Conservation (phyloP, 2,888 invertebrate genomes). For the Junonia oenone region DNA sequence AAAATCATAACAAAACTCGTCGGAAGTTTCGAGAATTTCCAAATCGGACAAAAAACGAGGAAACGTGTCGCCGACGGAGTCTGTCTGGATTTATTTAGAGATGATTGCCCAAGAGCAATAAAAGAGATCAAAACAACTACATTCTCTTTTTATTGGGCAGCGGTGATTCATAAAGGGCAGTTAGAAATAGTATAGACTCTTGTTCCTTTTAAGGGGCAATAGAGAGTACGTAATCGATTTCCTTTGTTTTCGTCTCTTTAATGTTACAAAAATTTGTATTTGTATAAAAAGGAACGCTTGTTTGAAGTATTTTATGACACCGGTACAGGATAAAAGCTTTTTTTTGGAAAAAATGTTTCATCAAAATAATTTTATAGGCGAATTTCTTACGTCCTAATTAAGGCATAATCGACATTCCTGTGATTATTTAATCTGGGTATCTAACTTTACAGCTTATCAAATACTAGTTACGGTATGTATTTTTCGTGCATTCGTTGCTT, state of each 20-base stretch:
- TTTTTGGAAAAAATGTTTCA: too few species aligned
- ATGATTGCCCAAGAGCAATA: conserved; percentile 33
- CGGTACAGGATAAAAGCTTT: not conserved
- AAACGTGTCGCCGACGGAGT: conserved; percentile 26
- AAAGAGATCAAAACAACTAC: conserved; percentile 33
- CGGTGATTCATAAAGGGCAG: conserved; percentile 29
- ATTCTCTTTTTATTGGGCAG: conserved; percentile 21
- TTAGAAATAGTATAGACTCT: conserved; percentile 19
- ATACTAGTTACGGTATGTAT: too few species aligned
- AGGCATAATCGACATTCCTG: too few species aligned
- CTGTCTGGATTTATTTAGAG: conserved; percentile 36
- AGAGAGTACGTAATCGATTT: conserved; percentile 1
- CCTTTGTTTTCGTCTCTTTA: conserved; percentile 1
- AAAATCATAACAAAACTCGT: not conserved
- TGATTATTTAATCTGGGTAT: too few species aligned
- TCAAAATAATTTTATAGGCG: too few species aligned
- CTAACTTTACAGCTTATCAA: too few species aligned
- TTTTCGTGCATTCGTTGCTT: too few species aligned
- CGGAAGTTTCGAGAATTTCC: conserved; percentile 21
- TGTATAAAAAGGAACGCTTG: not conserved
- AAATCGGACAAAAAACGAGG: conserved; percentile 30
- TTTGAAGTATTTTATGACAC: not conserved
- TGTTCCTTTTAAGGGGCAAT: conserved; percentile 3
- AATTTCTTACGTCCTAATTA: too few species aligned
- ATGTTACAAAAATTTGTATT: not conserved